Conservation (phyloP, 2,113 vertebrate genomes). For the Pholis gunnellus region DNA sequence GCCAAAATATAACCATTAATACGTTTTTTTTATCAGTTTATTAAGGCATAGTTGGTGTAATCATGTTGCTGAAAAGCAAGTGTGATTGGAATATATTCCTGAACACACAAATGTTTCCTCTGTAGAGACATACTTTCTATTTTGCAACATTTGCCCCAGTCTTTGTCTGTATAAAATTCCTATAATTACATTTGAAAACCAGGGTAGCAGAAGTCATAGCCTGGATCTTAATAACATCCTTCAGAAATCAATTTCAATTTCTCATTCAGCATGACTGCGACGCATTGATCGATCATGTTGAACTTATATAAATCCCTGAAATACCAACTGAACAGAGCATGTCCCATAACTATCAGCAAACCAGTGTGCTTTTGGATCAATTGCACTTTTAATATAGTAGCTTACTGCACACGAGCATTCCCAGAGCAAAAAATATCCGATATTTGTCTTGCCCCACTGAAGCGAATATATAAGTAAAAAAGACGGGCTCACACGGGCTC, state of each 20-base stretch:
- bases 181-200: slow-evolving; percentile 63
- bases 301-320: slow-evolving; percentile 50
- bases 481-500: no score
- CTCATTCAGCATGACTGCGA: slow-evolving; percentile 53
- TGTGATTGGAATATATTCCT: neutral
- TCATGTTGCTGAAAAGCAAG: neutral
- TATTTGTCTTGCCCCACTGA: neutral
- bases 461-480: slow-evolving; percentile 2
- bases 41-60: neutral
- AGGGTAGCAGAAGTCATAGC: slow-evolving; percentile 46
- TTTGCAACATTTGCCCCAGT: neutral
- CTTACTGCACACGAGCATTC: neutral
- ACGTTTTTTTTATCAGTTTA: neutral
- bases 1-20: neutral
- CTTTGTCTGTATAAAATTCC: slow-evolving; percentile 25
- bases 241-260: slow-evolving; percentile 79
- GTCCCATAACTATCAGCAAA: slow-evolving; percentile 21
- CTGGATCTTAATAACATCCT: slow-evolving; percentile 69
- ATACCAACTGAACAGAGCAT: slow-evolving; percentile 33
- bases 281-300: slow-evolving; percentile 54
- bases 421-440: neutral
- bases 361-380: neutral
- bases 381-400: slow-evolving; percentile 8
- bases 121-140: neutral
- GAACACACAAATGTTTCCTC: neutral